phyloP scores from a whole-genome alignment of 2,113 vertebrate genomes.

The Xiphias gladius region DNA sequence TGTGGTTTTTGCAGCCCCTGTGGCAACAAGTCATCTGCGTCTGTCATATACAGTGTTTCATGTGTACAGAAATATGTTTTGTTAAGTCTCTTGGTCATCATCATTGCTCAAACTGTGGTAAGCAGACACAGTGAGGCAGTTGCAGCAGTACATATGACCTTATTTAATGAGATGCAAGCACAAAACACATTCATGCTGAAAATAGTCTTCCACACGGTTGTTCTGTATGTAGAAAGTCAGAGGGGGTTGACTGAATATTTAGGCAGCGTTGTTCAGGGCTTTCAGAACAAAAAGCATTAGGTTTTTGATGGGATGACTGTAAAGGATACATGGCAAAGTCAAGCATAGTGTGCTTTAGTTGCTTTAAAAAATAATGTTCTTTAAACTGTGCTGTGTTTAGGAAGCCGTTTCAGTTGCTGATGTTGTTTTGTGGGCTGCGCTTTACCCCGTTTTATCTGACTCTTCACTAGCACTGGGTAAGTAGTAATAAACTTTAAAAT shows the following conservation, averaged over 20 bases:
- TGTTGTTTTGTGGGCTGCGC: slow-evolving; percentile 89
- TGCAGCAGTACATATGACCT: background rate
- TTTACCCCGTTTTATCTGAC: slow-evolving; percentile 87
- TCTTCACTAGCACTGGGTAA: slow-evolving; percentile 71
- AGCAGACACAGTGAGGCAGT: background rate
- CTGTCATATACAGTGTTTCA: slow-evolving; percentile 28
- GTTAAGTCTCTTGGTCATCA: slow-evolving; percentile 38
- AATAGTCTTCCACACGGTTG: background rate
- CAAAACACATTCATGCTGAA: background rate
- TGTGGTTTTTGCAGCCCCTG: slow-evolving; percentile 22
- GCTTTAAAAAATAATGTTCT: slow-evolving; percentile 1
- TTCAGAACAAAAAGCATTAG: background rate
- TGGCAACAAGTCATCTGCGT: slow-evolving; percentile 36
- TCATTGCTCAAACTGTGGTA: background rate
- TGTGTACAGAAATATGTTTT: slow-evolving; percentile 24
- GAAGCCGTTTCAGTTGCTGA: slow-evolving; percentile 88
- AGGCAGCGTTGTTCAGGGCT: background rate
- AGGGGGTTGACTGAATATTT: background rate
- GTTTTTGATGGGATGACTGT: background rate
- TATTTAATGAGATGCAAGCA: slow-evolving; percentile 14
- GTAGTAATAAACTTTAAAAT: slow-evolving; percentile 1
- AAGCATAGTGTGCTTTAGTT: background rate
- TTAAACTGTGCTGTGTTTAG: slow-evolving; percentile 77
- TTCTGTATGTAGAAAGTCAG: background rate
- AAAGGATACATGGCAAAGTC: background rate